These are phyloP conservation scores for Chaetodon trifascialis DNA, from an alignment of 2,113 vertebrate genomes.

Conservation along the genomic window DNA sequence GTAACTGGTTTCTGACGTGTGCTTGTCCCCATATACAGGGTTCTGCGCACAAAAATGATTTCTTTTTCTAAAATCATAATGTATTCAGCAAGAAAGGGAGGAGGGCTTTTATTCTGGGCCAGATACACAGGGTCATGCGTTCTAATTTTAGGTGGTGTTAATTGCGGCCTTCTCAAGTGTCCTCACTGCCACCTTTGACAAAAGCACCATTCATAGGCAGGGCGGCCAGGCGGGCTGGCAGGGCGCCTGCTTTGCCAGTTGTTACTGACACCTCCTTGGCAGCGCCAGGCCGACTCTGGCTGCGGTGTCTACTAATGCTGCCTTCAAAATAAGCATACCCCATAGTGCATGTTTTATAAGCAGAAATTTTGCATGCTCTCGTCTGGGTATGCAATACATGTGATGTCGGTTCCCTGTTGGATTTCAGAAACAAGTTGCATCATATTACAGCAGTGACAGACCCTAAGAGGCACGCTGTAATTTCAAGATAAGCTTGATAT, in stretches of 20 bases:
- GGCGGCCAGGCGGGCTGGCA: conserved; percentile 58
- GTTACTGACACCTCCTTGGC: conserved; percentile 78
- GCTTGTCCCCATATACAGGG: conserved; percentile 7
- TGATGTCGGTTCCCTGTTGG: neutral
- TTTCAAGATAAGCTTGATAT: conserved; percentile 49
- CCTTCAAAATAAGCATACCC: conserved; percentile 37
- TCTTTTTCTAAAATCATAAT: conserved; percentile 25
- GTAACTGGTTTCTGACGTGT: conserved; percentile 47
- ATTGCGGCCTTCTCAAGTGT: conserved; percentile 78
- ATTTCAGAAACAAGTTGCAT: conserved; percentile 39
- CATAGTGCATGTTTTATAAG: conserved; percentile 34
- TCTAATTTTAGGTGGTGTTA: conserved; percentile 82
- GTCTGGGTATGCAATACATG: conserved; percentile 21
- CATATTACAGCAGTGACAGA: conserved; percentile 8
- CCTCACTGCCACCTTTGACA: conserved; percentile 76
- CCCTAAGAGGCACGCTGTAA: conserved; percentile 31
- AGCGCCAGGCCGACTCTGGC: conserved; percentile 51
- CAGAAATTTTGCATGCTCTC: conserved; percentile 16
- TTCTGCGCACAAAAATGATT: conserved; percentile 45
- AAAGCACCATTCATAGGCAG: conserved; percentile 73
- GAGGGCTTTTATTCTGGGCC: conserved; percentile 17
- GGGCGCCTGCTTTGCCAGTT: conserved; percentile 66
- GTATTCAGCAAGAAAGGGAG: neutral
- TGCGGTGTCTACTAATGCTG: conserved; percentile 46
- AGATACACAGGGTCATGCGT: conserved; percentile 55